These are phyloP conservation scores for Sturnus vulgaris DNA, from an alignment of 2,113 vertebrate species.

Conservation along the genomic window DNA sequence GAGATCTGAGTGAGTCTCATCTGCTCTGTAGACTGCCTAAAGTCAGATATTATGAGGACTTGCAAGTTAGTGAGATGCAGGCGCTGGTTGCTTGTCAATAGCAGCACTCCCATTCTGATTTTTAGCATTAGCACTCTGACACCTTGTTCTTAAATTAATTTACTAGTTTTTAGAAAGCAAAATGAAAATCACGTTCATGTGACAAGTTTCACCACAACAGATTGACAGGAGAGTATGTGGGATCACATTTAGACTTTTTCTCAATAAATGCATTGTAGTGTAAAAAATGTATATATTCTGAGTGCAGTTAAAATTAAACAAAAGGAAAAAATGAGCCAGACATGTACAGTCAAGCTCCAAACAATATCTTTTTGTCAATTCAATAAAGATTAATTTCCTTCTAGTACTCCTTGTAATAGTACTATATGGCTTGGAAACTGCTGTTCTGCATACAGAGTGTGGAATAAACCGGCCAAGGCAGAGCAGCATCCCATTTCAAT, in stretches of 20 bases:
- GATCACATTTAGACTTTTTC: neutral
- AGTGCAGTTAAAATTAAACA: neutral
- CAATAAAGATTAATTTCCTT: neutral
- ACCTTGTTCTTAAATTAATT: neutral
- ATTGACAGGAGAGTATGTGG: neutral
- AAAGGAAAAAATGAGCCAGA: neutral
- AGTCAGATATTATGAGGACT: neutral
- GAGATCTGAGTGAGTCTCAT: neutral
- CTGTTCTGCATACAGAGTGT: neutral
- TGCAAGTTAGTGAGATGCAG: neutral
- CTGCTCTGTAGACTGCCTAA: neutral
- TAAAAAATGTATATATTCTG: neutral
- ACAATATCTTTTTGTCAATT: neutral
- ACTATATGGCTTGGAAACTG: neutral
- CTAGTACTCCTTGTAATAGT: neutral
- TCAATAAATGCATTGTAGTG: accelerated
- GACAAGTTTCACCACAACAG: neutral
- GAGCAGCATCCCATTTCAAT: neutral
- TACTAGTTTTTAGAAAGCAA: neutral
- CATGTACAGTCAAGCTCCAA: neutral
- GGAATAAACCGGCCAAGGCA: neutral
- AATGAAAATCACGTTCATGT: neutral
- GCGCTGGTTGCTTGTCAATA: neutral
- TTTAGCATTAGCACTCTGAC: neutral
- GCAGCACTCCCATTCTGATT: neutral